Base-by-base conservation (phyloP, 2,113 vertebrate genomes). In the Grallaria varia region DNA sequence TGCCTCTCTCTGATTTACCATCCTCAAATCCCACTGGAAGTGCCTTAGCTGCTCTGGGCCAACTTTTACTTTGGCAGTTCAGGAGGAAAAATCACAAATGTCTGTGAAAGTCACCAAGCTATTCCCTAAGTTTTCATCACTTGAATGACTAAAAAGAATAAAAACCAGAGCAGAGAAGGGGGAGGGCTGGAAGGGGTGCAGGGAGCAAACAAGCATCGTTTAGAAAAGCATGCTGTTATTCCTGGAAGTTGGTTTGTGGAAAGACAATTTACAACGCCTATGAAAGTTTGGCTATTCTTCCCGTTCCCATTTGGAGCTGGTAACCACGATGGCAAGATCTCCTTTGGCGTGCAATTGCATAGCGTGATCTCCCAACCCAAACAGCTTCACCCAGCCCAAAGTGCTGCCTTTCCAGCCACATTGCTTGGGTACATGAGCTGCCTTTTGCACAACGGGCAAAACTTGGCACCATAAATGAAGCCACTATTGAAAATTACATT, bases 211-310 rank as follows among this genome's bases (percentile, higher is more conserved):
- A 90, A 96, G 89, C 93, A 81, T 82, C 63, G 12, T 96, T 97
- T 97, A 96, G 96, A 96, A 95, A 97, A 97, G 88, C 93, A 89
- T 71, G 94, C 85, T 97, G 95, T 97, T 97, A 96, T 96, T 97
- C 94, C 97, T 97, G 97, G 94, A 97, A 92, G 94, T 96, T 49
- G 88, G 87, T 94, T 94, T 89, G 92, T 95, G 74, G 95, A 94
- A 93, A 96, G 90, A 93, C 88, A 91, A 97, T 97, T 97, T 97
- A 97, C 86, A 95, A 96, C 2, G 94, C 91, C 79, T 84, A 68
- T 93, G 97, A 95, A 66, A 96, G 90, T 90, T 56, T 96, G 96
- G 86, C 94, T 95, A 44, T 95, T 90, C 94, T 60, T 95, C 37
- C 75, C 84, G 22, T 73, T 67, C 93, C 94, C 77, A 7, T 64